phyloP scores from a whole-genome alignment of 2,113 vertebrate genomes.

The Picathartes gymnocephalus region DNA sequence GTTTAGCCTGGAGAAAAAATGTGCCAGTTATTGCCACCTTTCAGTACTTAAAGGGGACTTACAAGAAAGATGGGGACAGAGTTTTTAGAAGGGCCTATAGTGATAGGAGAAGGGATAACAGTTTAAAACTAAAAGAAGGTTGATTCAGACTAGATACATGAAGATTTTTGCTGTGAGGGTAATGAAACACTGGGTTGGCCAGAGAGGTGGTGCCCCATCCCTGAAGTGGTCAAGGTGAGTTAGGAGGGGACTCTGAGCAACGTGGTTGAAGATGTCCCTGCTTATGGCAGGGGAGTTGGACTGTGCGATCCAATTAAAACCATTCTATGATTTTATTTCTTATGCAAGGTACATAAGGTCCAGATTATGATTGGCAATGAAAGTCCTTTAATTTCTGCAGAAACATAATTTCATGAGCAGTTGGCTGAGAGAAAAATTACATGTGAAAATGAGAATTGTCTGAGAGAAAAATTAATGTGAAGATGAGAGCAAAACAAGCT shows the following conservation, averaged over 20 bases:
- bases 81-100: neutral
- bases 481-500: neutral
- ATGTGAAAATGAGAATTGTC: neutral
- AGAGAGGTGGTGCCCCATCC: neutral
- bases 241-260: neutral
- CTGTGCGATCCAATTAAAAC: neutral
- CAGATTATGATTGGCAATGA: neutral
- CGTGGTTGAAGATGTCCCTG: neutral
- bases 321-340: neutral
- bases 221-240: neutral
- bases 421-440: neutral
- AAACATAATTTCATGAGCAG: neutral
- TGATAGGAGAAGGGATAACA: neutral
- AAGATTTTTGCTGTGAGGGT: neutral
- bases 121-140: neutral
- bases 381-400: neutral
- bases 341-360: neutral
- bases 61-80: neutral
- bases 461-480: neutral
- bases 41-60: neutral
- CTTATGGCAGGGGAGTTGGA: neutral
- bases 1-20: neutral
- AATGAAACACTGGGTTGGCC: neutral
- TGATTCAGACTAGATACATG: neutral
- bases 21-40: neutral